phyloP scores from a whole-genome alignment of 2,888 invertebrate genomes.

The Linnaemya tessellans region DNA sequence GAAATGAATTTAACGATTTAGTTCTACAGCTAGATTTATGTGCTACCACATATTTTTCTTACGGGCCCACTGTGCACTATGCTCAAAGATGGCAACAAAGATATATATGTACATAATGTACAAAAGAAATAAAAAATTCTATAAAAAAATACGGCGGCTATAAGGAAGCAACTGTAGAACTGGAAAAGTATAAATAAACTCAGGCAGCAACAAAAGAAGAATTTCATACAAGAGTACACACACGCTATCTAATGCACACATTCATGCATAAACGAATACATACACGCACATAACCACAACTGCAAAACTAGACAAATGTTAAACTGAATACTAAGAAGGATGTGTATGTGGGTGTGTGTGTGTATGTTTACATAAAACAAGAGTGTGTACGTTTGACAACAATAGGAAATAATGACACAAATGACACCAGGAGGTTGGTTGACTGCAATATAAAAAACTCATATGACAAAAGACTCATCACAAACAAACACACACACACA shows the following conservation, averaged over 20 bases:
- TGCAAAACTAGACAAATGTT: constrained; percentile 56
- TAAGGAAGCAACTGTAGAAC: constrained; percentile 15
- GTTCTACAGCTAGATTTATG: not conserved
- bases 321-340: constrained; percentile 12
- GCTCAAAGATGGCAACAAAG: not conserved
- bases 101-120: constrained; percentile 1
- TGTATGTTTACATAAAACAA: constrained; percentile 14
- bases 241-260: too few species aligned
- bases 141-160: not conserved
- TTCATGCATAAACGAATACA: not conserved
- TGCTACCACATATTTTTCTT: not conserved
- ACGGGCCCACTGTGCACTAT: not conserved
- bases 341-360: constrained; percentile 2
- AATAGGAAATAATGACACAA: constrained; percentile 68
- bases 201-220: constrained; percentile 12
- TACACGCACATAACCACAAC: not conserved
- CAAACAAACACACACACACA: not conserved
- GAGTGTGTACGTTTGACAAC: constrained; percentile 60
- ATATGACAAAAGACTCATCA: constrained; percentile 40
- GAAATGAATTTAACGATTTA: too few species aligned
- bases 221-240: constrained; percentile 12
- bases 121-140: not conserved
- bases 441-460: constrained; percentile 51
- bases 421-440: constrained; percentile 66
- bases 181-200: not conserved